Percentiles rank a stretch among this genome's conserved stretches.
Evolutionary conservation across 1,140 invertebrate genomes (phyloP).

Genomic region (Idris sp.): DNA sequence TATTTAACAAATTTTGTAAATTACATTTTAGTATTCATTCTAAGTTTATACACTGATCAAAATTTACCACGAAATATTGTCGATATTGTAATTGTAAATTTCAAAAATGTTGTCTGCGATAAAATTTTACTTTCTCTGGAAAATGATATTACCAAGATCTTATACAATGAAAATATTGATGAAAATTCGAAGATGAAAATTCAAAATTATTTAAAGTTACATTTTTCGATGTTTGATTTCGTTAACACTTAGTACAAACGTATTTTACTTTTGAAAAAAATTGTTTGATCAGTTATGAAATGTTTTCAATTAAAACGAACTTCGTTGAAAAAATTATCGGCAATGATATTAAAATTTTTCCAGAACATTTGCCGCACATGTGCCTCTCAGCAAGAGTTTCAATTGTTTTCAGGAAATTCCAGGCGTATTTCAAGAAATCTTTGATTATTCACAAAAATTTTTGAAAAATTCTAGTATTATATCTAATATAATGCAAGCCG

Average conservation of each 20-base stretch:
- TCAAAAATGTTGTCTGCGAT: background rate
- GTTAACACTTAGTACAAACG: background rate
- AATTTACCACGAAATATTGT: background rate
- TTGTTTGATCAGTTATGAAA: background rate
- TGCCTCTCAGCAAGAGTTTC: background rate
- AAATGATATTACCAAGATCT: background rate
- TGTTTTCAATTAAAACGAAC: background rate
- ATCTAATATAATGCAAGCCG: no score
- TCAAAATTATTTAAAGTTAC: background rate
- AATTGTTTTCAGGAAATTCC: background rate
- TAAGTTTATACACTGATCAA: background rate
- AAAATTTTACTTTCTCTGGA: background rate
- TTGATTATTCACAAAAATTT: no score
- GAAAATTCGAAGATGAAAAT: background rate
- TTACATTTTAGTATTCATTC: background rate
- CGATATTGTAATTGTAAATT: background rate
- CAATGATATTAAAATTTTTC: background rate
- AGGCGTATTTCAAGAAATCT: background rate
- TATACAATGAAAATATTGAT: background rate
- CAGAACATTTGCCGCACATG: background rate
- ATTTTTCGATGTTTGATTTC: background rate
- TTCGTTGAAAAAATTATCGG: background rate
- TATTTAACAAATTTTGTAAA: no score
- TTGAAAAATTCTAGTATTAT: no score
- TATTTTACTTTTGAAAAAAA: background rate